Evolutionary conservation across 2,797 vertebrate species (phyloP).

Genomic region (Leucoraja ocellata): DNA sequence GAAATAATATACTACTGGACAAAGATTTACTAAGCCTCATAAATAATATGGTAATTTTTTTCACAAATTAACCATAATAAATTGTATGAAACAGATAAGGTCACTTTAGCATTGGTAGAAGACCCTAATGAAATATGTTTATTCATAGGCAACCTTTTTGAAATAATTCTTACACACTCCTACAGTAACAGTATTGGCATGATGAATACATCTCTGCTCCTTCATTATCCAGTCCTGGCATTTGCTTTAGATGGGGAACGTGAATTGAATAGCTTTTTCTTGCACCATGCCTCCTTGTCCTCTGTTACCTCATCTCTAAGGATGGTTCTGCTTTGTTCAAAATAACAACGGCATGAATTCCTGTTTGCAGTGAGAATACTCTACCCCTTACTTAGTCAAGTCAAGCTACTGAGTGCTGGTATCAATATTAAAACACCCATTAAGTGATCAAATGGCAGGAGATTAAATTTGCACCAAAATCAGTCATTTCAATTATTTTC

Average conservation of each 20-base stretch:
- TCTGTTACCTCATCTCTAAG: slow-evolving; percentile 68
- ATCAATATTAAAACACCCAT: background rate
- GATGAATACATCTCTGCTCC: slow-evolving; percentile 85
- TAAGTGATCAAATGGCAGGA: background rate
- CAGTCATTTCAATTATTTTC: slow-evolving; percentile 3
- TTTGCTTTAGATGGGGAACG: slow-evolving; percentile 86
- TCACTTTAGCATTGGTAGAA: slow-evolving; percentile 78
- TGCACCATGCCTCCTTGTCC: slow-evolving; percentile 61
- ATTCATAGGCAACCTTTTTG: slow-evolving; percentile 99
- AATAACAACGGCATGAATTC: slow-evolving; percentile 64
- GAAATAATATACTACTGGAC: background rate
- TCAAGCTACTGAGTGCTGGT: background rate
- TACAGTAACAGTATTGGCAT: slow-evolving; percentile 86
- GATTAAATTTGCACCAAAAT: background rate
- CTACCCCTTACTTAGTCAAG: slow-evolving; percentile 47
- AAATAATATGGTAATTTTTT: background rate
- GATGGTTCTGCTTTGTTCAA: slow-evolving; percentile 68
- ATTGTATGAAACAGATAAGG: slow-evolving; percentile 48
- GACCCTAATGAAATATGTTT: slow-evolving; percentile 96
- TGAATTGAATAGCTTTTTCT: slow-evolving; percentile 69
- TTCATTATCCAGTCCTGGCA: slow-evolving; percentile 91
- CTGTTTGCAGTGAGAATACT: slow-evolving; percentile 51
- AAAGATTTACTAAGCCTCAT: background rate
- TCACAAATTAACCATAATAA: background rate
- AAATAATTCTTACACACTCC: slow-evolving; percentile 95